Percentiles rank a stretch among this genome's conserved stretches.
Conservation (phyloP, 2,113 vertebrate genomes). For the Nanger granti region DNA sequence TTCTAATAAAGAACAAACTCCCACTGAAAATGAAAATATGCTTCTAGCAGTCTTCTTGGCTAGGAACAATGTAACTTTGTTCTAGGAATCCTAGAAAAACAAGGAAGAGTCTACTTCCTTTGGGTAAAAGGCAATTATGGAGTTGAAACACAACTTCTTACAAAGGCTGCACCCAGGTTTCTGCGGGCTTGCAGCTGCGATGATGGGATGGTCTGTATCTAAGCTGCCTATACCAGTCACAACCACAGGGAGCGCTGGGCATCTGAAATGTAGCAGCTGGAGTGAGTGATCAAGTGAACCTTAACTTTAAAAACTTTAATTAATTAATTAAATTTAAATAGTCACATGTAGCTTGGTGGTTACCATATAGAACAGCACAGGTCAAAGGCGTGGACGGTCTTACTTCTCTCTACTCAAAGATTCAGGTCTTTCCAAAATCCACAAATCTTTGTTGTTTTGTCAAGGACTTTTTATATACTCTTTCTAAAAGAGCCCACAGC, state of each 20-base stretch:
- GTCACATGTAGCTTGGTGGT: not conserved
- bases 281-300: not conserved
- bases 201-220: fast-evolving
- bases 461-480: not conserved
- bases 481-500: not conserved
- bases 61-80: not conserved
- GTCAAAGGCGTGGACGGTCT: not conserved
- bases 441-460: not conserved
- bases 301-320: not conserved
- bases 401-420: not conserved
- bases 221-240: fast-evolving
- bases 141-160: not conserved
- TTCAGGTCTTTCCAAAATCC: not conserved
- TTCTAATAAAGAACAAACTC: not conserved
- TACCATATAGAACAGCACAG: not conserved
- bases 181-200: fast-evolving
- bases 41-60: not conserved
- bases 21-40: not conserved
- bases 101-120: not conserved
- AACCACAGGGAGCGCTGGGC: no score
- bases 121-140: not conserved
- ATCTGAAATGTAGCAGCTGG: not conserved
- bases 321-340: not conserved
- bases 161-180: not conserved
- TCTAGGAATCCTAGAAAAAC: not conserved